Percentiles rank a stretch among this genome's conserved stretches.
These are phyloP conservation scores for Caenorhabditis japonica DNA, from an alignment of 2,888 invertebrate genomes.

Conservation along the genomic window DNA sequence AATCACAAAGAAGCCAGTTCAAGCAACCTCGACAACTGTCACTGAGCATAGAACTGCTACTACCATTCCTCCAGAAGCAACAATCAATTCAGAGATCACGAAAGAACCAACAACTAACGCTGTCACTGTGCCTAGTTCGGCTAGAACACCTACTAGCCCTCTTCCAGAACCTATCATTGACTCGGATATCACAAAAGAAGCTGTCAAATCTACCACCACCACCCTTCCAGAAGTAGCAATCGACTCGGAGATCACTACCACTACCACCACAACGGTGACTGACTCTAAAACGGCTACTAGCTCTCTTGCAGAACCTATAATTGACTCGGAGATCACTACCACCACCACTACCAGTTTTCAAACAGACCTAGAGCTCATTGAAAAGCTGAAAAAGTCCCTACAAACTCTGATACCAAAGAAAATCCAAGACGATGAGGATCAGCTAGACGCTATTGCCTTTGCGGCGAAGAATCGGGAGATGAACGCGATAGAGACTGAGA, in stretches of 20 bases:
- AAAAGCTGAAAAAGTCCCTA: conserved; percentile 26
- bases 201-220: background rate
- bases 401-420: conserved; percentile 5
- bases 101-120: too few relatives aligned
- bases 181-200: too few relatives aligned
- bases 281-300: too few relatives aligned
- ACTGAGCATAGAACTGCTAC: too few relatives aligned
- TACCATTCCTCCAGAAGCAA: background rate
- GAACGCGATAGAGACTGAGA: conserved; percentile 41
- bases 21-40: background rate
- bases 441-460: conserved; percentile 24
- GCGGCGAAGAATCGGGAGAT: conserved; percentile 40
- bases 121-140: too few relatives aligned
- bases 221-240: background rate
- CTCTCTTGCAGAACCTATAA: background rate
- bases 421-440: background rate
- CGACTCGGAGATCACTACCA: background rate
- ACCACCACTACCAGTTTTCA: too few relatives aligned
- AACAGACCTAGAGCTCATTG: conserved; percentile 2
- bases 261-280: background rate
- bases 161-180: too few relatives aligned
- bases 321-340: too few relatives aligned
- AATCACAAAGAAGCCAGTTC: too few relatives aligned
- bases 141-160: too few relatives aligned
- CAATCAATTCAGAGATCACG: background rate